phyloP scores from a whole-genome alignment of 2,797 vertebrate genomes.

The Intellagama lesueurii region DNA sequence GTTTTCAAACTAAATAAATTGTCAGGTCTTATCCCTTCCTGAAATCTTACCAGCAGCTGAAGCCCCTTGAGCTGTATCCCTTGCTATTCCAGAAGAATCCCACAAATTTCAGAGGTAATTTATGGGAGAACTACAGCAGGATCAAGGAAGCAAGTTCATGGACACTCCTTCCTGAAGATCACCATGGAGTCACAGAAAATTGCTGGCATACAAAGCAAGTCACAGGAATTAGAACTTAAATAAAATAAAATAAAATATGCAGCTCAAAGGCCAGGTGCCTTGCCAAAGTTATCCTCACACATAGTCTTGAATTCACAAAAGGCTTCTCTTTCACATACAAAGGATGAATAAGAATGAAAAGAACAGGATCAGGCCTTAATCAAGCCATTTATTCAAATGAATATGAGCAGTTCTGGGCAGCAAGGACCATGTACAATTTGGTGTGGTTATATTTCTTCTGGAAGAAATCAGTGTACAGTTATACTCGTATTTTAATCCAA shows the following conservation, averaged over 20 bases:
- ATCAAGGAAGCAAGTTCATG: background rate
- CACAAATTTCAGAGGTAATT: background rate
- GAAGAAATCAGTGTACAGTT: conserved; percentile 14
- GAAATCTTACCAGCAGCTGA: too few species aligned
- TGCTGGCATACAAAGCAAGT: background rate
- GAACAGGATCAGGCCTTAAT: background rate
- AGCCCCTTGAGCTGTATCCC: too few species aligned
- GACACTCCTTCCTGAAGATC: background rate
- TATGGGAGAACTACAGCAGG: background rate
- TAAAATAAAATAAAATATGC: too few species aligned
- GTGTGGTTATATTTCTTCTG: background rate
- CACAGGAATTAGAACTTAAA: background rate
- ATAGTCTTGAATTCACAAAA: conserved; percentile 20
- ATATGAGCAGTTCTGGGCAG: background rate
- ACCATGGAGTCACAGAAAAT: background rate
- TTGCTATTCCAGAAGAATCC: background rate
- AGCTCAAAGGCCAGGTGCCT: background rate
- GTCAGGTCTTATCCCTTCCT: too few species aligned
- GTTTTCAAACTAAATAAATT: too few species aligned
- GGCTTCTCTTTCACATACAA: background rate
- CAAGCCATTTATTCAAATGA: background rate
- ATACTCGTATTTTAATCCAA: conserved; percentile 34
- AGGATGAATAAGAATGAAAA: conserved; percentile 11
- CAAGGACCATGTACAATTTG: background rate
- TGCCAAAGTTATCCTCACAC: background rate